Conservation (phyloP, 2,797 vertebrate species). For the Phalanger gymnotis region DNA sequence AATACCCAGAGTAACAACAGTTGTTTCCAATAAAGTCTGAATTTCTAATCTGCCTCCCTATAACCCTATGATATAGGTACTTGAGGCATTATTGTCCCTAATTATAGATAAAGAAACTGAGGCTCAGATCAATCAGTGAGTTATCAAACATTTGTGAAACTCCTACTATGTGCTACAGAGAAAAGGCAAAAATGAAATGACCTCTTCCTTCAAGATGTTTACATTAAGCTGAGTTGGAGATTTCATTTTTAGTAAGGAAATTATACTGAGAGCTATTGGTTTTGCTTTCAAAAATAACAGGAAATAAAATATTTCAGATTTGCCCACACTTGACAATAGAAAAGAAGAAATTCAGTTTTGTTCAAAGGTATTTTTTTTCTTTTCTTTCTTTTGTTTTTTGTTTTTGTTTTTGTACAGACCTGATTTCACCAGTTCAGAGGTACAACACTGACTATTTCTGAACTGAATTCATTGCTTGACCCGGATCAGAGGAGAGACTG, state of each 20-base stretch:
- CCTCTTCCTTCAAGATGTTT: neutral
- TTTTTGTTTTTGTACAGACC: neutral
- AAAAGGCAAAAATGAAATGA: neutral
- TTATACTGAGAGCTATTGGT: neutral
- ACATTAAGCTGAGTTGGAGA: neutral
- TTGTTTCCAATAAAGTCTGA: neutral
- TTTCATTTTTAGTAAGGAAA: neutral
- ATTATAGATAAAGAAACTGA: neutral
- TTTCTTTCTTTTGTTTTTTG: neutral
- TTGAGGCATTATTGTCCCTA: neutral
- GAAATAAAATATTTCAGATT: neutral
- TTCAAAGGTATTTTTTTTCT: neutral
- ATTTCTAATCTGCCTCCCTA: neutral
- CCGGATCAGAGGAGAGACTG: neutral
- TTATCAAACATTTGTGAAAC: neutral
- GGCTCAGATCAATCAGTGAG: neutral
- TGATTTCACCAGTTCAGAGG: neutral
- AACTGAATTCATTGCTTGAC: neutral
- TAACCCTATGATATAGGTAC: neutral
- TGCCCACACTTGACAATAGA: neutral
- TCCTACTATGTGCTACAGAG: neutral
- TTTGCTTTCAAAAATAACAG: neutral
- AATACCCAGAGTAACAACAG: neutral
- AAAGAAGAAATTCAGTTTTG: neutral
- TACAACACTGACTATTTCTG: neutral